Evolutionary conservation across 2,888 invertebrate genomes (phyloP), one percentile per base, ranked within the genome.

Genomic region (Amphiduros pacificus): DNA sequence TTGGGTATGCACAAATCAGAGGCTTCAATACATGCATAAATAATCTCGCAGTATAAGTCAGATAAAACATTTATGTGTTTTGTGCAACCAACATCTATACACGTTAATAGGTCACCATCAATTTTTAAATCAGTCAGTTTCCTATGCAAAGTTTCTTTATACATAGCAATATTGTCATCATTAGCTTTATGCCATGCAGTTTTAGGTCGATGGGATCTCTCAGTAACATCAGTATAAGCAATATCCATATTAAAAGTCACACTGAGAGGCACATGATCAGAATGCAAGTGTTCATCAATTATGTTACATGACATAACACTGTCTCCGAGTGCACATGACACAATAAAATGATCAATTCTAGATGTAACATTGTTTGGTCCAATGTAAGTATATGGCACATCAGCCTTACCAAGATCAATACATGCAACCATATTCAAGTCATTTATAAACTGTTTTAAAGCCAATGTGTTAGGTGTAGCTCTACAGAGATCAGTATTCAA

Each of bases 291-390:
- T n/a, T n/a, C n/a, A n/a, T n/a, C n/a, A n/a, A n/a, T n/a, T n/a
- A n/a, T n/a, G n/a, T n/a, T n/a, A n/a, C n/a, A n/a, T n/a, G n/a
- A n/a, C n/a, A n/a, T n/a, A n/a, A n/a, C n/a, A n/a, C n/a, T n/a
- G n/a, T n/a, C n/a, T n/a, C n/a, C n/a, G n/a, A n/a, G n/a, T n/a
- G n/a, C 44, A 20, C n/a, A 20, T 20, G n/a, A 6, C 44, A 44
- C n/a, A 17, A 44, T n/a, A n/a, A 44, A 44, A 22, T 44, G n/a
- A 17, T 44, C 44, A 44, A 44, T 44, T 9, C n/a, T 44, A 5
- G 44, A 44, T 44, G 44, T 44, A 44, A n/a, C 44, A n/a, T 44
- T 44, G 44, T 22, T 44, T 17, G n/a, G n/a, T n/a, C n/a, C n/a
- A n/a, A 20, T 22, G 44, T 20, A 44, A 5, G 44, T 44, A 22